A percentile compares a stretch with the other conserved stretches of the same genome.
These are phyloP conservation scores for Amphiura filiformis DNA, from an alignment of 35 echinoderm and acorn worm species.

Conservation along the genomic window DNA sequence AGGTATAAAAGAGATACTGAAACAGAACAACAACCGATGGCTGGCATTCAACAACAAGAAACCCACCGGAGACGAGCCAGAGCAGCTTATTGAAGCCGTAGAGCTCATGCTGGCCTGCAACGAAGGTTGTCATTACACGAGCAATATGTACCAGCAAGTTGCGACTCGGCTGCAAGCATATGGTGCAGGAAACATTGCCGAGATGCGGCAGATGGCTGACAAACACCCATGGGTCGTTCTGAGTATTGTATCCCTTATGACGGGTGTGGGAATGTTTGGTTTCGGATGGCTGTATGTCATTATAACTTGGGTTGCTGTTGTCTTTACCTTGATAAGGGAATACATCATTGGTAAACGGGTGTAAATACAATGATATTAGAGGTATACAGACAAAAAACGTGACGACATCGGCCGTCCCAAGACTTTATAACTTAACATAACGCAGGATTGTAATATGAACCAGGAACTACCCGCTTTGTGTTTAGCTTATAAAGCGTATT, in stretches of 20 bases:
- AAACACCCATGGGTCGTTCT: neutral
- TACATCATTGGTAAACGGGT: neutral
- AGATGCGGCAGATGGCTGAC: neutral
- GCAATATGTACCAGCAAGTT: neutral
- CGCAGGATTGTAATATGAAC: too few relatives aligned
- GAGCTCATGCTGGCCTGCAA: neutral
- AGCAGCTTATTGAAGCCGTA: neutral
- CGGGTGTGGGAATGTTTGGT: neutral
- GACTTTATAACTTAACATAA: too few relatives aligned
- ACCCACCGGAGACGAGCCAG: neutral
- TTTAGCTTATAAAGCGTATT: too few relatives aligned
- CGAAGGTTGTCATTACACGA: neutral
- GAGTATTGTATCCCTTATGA: neutral
- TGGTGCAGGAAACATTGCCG: neutral
- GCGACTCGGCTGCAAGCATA: neutral
- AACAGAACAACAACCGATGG: neutral
- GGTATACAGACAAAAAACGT: too few relatives aligned
- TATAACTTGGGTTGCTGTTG: neutral
- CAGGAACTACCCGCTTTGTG: too few relatives aligned
- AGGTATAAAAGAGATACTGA: neutral
- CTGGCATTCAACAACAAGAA: neutral
- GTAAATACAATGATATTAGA: too few relatives aligned
- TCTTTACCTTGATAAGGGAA: neutral
- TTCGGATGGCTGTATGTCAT: neutral
- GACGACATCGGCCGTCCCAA: too few relatives aligned